Evolutionary conservation across 1,140 invertebrate genomes (phyloP).

Genomic region (Monomorium pharaonis): DNA sequence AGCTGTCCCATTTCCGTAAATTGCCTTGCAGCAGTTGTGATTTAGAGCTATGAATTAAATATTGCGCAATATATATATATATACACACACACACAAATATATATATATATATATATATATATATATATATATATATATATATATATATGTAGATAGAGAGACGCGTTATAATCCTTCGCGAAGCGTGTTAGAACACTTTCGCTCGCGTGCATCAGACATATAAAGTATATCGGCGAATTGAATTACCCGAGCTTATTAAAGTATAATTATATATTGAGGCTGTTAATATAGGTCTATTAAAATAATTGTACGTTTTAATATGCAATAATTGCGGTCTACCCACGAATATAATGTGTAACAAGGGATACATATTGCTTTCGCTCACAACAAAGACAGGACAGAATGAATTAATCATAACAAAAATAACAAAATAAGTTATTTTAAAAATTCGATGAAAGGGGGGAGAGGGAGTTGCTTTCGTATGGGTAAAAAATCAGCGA

Average conservation of each 20-base stretch:
- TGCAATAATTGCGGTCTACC: constrained; percentile 2
- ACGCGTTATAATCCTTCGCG: constrained; percentile 29
- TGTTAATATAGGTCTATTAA: not conserved
- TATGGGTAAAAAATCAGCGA: not conserved
- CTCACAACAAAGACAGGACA: not conserved
- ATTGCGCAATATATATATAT: constrained; percentile 2
- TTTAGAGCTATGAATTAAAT: constrained; percentile 54
- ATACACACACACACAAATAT: not conserved
- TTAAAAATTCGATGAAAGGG: not conserved
- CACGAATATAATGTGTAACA: not conserved
- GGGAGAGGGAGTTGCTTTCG: not conserved
- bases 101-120: not conserved
- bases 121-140: not conserved
- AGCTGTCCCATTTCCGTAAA: constrained; percentile 68
- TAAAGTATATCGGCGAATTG: constrained; percentile 27
- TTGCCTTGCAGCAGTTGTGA: constrained; percentile 44
- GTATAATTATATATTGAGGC: constrained; percentile 7
- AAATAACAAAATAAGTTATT: not conserved
- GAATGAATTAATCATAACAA: not conserved
- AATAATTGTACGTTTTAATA: constrained; percentile 35
- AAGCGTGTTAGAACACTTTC: constrained; percentile 5
- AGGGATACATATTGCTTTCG: not conserved
- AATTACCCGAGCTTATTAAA: constrained; percentile 19
- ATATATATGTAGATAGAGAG: too few relatives aligned
- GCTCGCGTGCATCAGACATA: not conserved